Evolutionary conservation across 1,140 invertebrate species (phyloP).

Genomic region (Hycleus cichorii): DNA sequence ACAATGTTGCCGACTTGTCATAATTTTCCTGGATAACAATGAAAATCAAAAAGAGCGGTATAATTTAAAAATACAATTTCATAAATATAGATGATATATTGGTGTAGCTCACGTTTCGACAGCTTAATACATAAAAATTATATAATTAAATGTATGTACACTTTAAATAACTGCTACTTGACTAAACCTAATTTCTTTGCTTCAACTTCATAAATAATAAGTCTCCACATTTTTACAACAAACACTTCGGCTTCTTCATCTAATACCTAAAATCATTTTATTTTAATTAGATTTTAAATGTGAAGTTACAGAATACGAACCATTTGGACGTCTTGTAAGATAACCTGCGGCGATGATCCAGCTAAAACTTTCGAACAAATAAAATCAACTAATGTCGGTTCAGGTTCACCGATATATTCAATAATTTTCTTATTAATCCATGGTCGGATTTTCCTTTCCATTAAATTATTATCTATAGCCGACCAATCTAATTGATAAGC

Average conservation of each 20-base stretch:
- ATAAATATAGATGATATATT: no score
- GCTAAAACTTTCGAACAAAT: constrained; percentile 97
- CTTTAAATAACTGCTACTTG: constrained; percentile 45
- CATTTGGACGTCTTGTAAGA: constrained; percentile 98
- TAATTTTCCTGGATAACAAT: no score
- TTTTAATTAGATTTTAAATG: no score
- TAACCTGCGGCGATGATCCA: constrained; percentile 84
- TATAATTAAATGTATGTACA: no score
- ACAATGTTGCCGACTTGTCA: no score
- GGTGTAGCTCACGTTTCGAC: no score
- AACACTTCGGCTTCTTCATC: constrained; percentile 99
- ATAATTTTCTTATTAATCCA: constrained; percentile 99
- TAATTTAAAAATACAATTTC: no score
- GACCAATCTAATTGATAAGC: constrained; percentile 88
- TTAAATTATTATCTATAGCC: constrained; percentile 62
- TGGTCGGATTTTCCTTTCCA: constrained; percentile 95
- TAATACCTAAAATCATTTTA: constrained; percentile 61
- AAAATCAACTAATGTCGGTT: constrained; percentile 96
- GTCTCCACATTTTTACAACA: constrained; percentile 99
- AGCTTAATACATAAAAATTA: no score
- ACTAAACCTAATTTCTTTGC: constrained; percentile 87
- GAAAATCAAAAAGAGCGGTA: no score
- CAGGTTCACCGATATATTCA: constrained; percentile 98
- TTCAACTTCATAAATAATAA: constrained; percentile 98
- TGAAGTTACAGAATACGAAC: constrained; percentile 47